Evolutionary conservation across 2,113 vertebrate species (phyloP), one percentile per base, ranked within the genome.

Genomic region (Scomber scombrus): DNA sequence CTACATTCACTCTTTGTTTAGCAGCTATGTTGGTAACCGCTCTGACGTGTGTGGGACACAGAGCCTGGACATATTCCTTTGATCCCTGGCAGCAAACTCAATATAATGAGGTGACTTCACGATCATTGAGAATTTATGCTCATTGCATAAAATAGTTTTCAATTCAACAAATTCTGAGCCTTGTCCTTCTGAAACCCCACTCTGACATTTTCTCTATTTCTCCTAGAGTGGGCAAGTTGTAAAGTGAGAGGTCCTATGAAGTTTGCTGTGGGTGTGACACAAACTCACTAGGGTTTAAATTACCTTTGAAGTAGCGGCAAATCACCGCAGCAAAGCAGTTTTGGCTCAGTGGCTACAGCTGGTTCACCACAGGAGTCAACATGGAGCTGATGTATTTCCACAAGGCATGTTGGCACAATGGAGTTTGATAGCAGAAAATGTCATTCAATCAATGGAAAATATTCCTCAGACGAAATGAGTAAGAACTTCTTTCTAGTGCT

Each of bases 71-170:
- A 50, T 10, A 5, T 19, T 61, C 47, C 65, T 89, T 84, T 87
- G 80, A 84, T 75, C 71, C 65, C 68, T 75, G 69, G 72, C 78
- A 71, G 57, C 23, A 78, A 81, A 82, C 63, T 63, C 67, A 29
- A 71, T 11, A 58, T 84, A 81, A 89, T 78, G 75, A 86, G 76
- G 74, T 14, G 77, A 83, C 71, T 86, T 86, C 54, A 88, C 74
- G 83, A 81, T 82, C 78, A 46, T 43, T 68, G 52, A 64, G 54
- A 73, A 87, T 85, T 81, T 86, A 80, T 56, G 43, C 56, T 86
- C 68, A 74, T 81, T 89, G 78, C 63, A 81, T 45, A 43, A 10
- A 85, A 74, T 80, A 51, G 51, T 78, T 82, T 89, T 72, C 78
- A 84, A 69, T 84, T 61, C 63, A 65, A 52, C 67, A 70, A 85